These are phyloP conservation scores for Colius striatus DNA, from an alignment of 2,113 vertebrate genomes.

Conservation along the genomic window DNA sequence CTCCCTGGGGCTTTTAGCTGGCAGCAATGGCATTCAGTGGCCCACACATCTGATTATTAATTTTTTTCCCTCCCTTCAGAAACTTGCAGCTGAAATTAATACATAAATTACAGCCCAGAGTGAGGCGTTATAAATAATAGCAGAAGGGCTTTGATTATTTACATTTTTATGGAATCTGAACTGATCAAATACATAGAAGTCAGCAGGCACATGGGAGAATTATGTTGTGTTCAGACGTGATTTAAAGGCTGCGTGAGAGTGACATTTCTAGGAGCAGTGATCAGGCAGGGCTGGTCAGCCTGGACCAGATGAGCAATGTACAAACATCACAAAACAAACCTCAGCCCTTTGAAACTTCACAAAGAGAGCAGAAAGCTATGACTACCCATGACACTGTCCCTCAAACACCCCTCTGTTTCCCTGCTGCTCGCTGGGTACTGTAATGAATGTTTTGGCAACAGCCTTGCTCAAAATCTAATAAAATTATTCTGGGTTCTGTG, in stretches of 20 bases:
- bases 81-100: slow-evolving; percentile 78
- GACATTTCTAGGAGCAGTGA: slow-evolving; percentile 56
- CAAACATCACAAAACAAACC: slow-evolving; percentile 18
- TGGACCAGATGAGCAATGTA: slow-evolving; percentile 41
- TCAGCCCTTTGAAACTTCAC: not conserved
- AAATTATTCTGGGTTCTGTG: slow-evolving; percentile 40
- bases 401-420: not conserved
- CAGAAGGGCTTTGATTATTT: slow-evolving; percentile 80
- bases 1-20: not conserved
- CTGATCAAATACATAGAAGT: slow-evolving; percentile 75
- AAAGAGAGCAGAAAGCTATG: not conserved
- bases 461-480: slow-evolving; percentile 44
- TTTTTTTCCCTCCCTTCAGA: slow-evolving; percentile 61
- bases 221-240: slow-evolving; percentile 74
- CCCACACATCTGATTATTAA: slow-evolving; percentile 48
- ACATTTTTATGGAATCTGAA: slow-evolving; percentile 84
- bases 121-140: slow-evolving; percentile 77
- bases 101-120: slow-evolving; percentile 77
- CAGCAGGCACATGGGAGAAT: slow-evolving; percentile 74
- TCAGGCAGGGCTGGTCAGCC: slow-evolving; percentile 64
- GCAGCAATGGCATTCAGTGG: not conserved
- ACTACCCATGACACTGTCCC: not conserved
- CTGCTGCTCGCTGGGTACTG: fast-evolving
- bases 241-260: slow-evolving; percentile 70
- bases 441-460: slow-evolving; percentile 53